These are phyloP conservation scores for Dolichoris vasculosae DNA, from an alignment of 1,140 invertebrate species.

Conservation along the genomic window DNA sequence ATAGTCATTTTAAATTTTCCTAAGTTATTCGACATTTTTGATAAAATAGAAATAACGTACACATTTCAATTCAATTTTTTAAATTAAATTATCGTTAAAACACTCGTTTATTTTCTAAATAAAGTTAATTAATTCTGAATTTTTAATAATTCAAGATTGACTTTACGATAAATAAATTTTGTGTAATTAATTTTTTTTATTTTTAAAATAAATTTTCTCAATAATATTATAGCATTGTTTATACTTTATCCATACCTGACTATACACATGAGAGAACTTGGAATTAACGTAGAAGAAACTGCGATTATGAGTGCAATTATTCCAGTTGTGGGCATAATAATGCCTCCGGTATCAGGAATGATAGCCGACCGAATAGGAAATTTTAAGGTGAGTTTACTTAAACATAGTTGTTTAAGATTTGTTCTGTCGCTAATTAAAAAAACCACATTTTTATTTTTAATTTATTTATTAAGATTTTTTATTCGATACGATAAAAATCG, in stretches of 20 bases:
- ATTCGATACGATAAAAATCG: too few species aligned
- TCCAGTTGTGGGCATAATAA: slow-evolving; percentile 84
- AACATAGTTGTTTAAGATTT: neutral
- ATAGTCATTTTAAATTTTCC: too few species aligned
- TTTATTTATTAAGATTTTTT: too few species aligned
- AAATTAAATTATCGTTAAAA: too few species aligned
- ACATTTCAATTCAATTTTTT: too few species aligned
- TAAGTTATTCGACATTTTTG: too few species aligned
- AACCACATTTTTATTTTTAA: too few species aligned
- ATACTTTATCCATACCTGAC: slow-evolving; percentile 89
- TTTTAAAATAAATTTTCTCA: neutral
- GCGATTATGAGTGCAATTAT: slow-evolving; percentile 90
- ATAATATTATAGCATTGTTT: slow-evolving; percentile 76
- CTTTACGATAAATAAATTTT: too few species aligned
- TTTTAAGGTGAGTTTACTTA: slow-evolving; percentile 79
- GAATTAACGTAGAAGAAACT: slow-evolving; percentile 88
- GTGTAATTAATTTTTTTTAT: neutral
- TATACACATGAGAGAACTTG: slow-evolving; percentile 89
- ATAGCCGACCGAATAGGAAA: slow-evolving; percentile 87
- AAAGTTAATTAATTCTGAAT: too few species aligned
- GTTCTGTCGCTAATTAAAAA: neutral
- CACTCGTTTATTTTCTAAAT: too few species aligned
- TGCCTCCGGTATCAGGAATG: slow-evolving; percentile 85
- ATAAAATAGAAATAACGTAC: too few species aligned
- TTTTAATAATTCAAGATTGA: too few species aligned